Evolutionary conservation across 2,888 invertebrate genomes (phyloP), one percentile per base, ranked within the genome.

Genomic region (Diadromus collaris): DNA sequence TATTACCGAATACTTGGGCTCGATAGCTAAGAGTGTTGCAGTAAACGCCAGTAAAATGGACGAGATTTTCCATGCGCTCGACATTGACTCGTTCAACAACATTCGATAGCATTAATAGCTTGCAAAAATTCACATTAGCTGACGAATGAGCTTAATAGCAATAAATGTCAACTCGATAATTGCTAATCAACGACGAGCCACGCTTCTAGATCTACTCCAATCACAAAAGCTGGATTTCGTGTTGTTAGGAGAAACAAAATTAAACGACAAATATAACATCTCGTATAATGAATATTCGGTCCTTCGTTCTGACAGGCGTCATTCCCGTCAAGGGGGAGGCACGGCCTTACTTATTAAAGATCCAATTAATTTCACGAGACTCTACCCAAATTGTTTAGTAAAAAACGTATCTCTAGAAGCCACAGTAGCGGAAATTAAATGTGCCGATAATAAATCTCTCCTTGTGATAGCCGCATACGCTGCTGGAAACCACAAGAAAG

Each of bases 161-260:
- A 67, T 67, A 3, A 74, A 74, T 44, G 58, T 67, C 3, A 74
- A 74, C 44, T 73, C 73, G 3, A 24, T 74, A 13, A 29, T 74
- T 1, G n/a, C 74, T 16, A 51, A 74, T n/a, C 19, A 56, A 29
- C 13, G 67, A 58, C 6, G 65, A 13, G 24, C 65, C 6, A 19
- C 21, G 34, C n/a, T 67, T 6, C 6, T 67, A 13, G 21, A 67
- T 1, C 16, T 56, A 10, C 16, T 73, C 4, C 13, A 34, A 2
- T 19, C 56, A 2, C 64, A 73, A 13, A 38, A 54, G 6, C 73
- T 41, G 51, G 73, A 73, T 56, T 34, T 64, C 13, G 16, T 41
- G n/a, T 34, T 73, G 9, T 9, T 73, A 1, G 19, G 41, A 29
- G 73, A 73, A 65, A 73, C 73, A 1, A 73, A 73, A 56, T 10